These are phyloP conservation scores for Meghimatium bilineatum DNA, from an alignment of 2,888 invertebrate genomes.

Conservation along the genomic window DNA sequence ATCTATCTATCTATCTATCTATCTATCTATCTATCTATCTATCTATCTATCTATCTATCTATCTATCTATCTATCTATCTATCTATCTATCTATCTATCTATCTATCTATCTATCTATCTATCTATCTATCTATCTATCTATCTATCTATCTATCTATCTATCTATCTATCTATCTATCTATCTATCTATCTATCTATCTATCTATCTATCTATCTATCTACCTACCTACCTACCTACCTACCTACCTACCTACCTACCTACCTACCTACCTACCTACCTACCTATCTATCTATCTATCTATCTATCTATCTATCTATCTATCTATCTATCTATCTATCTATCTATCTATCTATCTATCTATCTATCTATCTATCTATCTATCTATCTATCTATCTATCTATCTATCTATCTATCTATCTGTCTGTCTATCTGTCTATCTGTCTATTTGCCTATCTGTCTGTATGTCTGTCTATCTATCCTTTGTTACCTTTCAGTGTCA, in stretches of 20 bases:
- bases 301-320: not conserved
- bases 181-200: constrained; percentile 34
- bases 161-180: constrained; percentile 37
- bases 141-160: no score
- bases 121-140: constrained; percentile 27
- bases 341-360: no score
- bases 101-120: constrained; percentile 13
- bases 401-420: no score
- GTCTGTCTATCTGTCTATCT: not conserved
- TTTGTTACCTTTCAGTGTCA: no score
- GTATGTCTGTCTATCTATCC: constrained; percentile 31
- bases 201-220: constrained; percentile 44
- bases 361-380: no score
- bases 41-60: constrained; percentile 5
- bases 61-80: constrained; percentile 15
- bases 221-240: constrained; percentile 37
- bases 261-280: not conserved
- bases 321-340: no score
- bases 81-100: constrained; percentile 19
- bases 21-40: constrained; percentile 11
- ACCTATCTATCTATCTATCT: not conserved
- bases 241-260: not conserved
- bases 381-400: no score
- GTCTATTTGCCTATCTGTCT: constrained; percentile 16
- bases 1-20: constrained; percentile 14